Conservation (phyloP, 1,140 invertebrate species). For the Nymphalis io region DNA sequence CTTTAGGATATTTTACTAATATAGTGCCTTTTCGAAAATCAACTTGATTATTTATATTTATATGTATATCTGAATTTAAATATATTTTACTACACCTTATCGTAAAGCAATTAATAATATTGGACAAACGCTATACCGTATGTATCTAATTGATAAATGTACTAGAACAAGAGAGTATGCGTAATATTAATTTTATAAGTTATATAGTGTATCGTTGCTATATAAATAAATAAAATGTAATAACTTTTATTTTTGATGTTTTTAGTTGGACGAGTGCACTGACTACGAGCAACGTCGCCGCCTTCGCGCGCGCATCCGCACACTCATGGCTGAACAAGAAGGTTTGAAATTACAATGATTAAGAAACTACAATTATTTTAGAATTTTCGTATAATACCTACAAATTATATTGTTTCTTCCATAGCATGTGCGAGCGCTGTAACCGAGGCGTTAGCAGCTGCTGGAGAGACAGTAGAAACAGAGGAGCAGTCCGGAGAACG, state of each 20-base stretch:
- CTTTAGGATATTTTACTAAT: too few relatives aligned
- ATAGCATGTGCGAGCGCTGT: constrained; percentile 83
- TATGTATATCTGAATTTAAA: too few relatives aligned
- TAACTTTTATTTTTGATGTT: constrained; percentile 29
- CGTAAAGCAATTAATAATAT: too few relatives aligned
- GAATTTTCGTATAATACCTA: not conserved
- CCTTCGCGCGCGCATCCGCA: constrained; percentile 88
- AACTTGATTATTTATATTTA: too few relatives aligned
- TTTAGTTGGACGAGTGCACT: constrained; percentile 90
- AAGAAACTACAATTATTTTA: not conserved
- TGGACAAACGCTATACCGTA: too few relatives aligned
- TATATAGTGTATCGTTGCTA: too few relatives aligned
- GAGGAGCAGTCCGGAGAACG: constrained; percentile 51
- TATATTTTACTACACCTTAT: too few relatives aligned
- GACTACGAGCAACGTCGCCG: constrained; percentile 92
- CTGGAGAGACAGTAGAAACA: constrained; percentile 60
- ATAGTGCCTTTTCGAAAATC: too few relatives aligned
- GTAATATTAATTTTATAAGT: too few relatives aligned
- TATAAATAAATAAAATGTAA: not conserved
- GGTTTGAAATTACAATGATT: constrained; percentile 67
- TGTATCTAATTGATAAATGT: too few relatives aligned
- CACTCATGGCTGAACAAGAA: constrained; percentile 90
- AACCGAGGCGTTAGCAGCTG: constrained; percentile 78
- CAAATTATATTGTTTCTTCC: constrained; percentile 9
- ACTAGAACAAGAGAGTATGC: too few relatives aligned